Evolutionary conservation across 1,140 invertebrate genomes (phyloP).

Genomic region (Dendrolimus kikuchii): DNA sequence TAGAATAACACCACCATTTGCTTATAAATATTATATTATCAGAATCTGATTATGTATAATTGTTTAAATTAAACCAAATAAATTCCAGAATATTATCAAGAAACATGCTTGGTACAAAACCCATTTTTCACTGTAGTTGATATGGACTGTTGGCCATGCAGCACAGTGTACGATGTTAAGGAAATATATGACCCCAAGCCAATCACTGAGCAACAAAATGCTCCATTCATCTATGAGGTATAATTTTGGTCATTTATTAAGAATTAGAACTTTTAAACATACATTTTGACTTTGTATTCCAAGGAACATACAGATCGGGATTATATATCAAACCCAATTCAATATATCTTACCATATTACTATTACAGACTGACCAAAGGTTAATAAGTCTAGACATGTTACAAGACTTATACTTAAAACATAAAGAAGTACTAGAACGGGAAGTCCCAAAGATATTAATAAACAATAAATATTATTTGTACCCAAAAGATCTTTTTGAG

Average conservation of each 20-base stretch:
- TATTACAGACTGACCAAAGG: constrained; percentile 47
- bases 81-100: constrained; percentile 82
- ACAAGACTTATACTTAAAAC: constrained; percentile 33
- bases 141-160: constrained; percentile 86
- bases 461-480: constrained; percentile 57
- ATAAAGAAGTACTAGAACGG: constrained; percentile 64
- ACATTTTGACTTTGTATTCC: not conserved
- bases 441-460: constrained; percentile 72
- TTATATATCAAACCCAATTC: not conserved
- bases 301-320: not conserved
- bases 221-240: constrained; percentile 66
- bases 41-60: not conserved
- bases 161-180: constrained; percentile 74
- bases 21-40: not conserved
- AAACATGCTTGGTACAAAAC: constrained; percentile 84
- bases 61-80: not conserved
- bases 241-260: not conserved
- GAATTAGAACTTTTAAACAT: not conserved
- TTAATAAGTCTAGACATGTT: constrained; percentile 29
- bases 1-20: not conserved
- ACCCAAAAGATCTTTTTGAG: constrained; percentile 35
- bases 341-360: constrained; percentile 9
- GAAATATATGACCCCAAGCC: constrained; percentile 62
- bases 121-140: constrained; percentile 80
- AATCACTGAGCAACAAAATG: constrained; percentile 38